These are phyloP conservation scores for Drosophila equinoxialis DNA, from an alignment of 1,140 invertebrate species.

Conservation along the genomic window DNA sequence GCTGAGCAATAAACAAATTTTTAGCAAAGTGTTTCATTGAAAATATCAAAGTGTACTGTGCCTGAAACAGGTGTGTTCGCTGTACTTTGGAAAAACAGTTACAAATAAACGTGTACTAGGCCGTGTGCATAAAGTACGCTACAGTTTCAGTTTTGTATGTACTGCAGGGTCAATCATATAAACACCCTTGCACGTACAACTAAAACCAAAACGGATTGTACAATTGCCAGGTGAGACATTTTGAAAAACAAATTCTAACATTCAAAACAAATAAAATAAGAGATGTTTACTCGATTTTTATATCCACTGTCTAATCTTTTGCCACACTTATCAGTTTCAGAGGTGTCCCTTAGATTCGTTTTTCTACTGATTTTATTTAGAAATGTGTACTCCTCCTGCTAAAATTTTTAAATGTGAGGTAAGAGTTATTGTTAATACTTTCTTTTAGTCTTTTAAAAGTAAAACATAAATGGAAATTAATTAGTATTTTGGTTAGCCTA, in stretches of 20 bases:
- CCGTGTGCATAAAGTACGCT: conserved; percentile 9
- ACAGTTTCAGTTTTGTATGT: conserved; percentile 26
- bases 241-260: background rate
- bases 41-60: conserved; percentile 12
- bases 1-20: conserved; percentile 9
- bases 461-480: conserved; percentile 9
- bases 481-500: conserved; percentile 12
- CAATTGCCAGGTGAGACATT: conserved; percentile 36
- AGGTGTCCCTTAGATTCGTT: background rate
- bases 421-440: conserved; percentile 11
- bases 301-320: background rate
- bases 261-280: background rate
- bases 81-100: background rate
- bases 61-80: background rate
- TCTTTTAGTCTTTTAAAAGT: background rate
- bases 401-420: background rate
- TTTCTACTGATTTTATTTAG: background rate
- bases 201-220: conserved; percentile 13
- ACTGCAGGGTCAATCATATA: conserved; percentile 42
- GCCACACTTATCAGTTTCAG: background rate
- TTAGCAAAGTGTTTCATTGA: background rate
- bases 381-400: background rate
- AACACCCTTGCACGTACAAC: conserved; percentile 37
- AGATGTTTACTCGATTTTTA: conserved; percentile 8
- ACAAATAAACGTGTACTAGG: conserved; percentile 14